Conservation (phyloP, 2,113 vertebrate species). For the Ptilonorhynchus violaceus region DNA sequence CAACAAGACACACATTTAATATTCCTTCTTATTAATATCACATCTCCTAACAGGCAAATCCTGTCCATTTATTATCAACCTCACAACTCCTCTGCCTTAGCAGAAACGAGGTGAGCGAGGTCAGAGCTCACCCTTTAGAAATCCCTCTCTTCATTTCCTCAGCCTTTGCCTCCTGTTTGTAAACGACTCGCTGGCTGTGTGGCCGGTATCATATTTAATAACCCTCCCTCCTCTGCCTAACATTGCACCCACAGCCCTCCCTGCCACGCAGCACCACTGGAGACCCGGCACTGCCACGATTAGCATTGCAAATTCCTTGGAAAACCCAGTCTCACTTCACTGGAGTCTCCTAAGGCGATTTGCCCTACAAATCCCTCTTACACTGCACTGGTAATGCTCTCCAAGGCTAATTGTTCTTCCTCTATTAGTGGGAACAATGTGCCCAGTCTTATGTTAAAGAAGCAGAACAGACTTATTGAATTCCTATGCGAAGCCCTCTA, state of each 20-base stretch:
- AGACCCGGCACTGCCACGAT: not conserved
- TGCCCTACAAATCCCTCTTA: not conserved
- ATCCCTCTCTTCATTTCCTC: not conserved
- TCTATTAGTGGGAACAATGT: not conserved
- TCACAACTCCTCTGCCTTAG: not conserved
- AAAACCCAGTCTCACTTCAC: not conserved
- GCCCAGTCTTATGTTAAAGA: not conserved
- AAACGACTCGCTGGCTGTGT: not conserved
- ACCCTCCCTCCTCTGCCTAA: not conserved
- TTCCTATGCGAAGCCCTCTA: not conserved
- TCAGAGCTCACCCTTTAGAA: not conserved
- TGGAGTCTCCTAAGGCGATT: not conserved
- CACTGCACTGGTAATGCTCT: not conserved
- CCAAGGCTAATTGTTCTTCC: not conserved
- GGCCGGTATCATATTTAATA: not conserved
- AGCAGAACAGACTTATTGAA: not conserved
- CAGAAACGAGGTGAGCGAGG: not conserved
- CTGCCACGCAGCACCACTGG: not conserved
- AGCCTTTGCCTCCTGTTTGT: not conserved
- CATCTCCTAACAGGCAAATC: not conserved
- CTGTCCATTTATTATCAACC: not conserved
- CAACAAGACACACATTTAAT: not conserved
- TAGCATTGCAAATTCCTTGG: constrained; percentile 4
- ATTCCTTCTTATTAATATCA: not conserved
- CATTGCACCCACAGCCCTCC: not conserved